These are phyloP conservation scores for Blastomussa wellsi DNA, from an alignment of 92 coral and sea anemone genomes.

Conservation along the genomic window DNA sequence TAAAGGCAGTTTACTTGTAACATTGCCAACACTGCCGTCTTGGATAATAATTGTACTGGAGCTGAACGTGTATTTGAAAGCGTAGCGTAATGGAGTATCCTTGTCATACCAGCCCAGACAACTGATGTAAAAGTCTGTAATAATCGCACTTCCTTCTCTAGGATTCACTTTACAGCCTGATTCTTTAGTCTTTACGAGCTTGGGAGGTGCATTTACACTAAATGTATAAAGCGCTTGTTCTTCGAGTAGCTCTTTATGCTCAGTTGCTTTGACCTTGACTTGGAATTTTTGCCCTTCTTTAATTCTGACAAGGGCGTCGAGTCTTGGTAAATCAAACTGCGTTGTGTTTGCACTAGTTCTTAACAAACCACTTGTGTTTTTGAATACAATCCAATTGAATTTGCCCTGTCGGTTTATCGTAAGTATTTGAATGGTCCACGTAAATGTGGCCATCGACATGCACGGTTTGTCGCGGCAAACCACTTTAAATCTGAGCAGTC, in stretches of 20 bases:
- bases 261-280: conserved; percentile 10
- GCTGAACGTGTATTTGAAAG: conserved; percentile 62
- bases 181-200: neutral
- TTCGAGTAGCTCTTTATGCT: neutral
- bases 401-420: neutral
- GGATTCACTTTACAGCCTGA: conserved; percentile 62
- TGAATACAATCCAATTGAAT: conserved; percentile 4
- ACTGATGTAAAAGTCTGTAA: conserved; percentile 55
- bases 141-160: conserved; percentile 60
- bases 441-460: conserved; percentile 11
- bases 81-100: conserved; percentile 64
- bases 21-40: conserved; percentile 53
- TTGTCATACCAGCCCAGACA: conserved; percentile 73
- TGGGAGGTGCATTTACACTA: conserved; percentile 63
- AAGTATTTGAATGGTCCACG: conserved; percentile 14
- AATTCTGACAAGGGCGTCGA: conserved; percentile 12
- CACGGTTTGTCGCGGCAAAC: conserved; percentile 8
- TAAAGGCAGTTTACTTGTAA: conserved; percentile 62
- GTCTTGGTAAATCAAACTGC: conserved; percentile 10
- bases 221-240: conserved; percentile 34
- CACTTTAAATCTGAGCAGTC: conserved; percentile 13
- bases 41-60: conserved; percentile 64
- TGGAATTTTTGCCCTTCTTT: conserved; percentile 26
- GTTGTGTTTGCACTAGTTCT: conserved; percentile 12
- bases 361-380: conserved; percentile 8